Conservation (phyloP, 2,888 invertebrate genomes). For the Esperia sulphurella region DNA sequence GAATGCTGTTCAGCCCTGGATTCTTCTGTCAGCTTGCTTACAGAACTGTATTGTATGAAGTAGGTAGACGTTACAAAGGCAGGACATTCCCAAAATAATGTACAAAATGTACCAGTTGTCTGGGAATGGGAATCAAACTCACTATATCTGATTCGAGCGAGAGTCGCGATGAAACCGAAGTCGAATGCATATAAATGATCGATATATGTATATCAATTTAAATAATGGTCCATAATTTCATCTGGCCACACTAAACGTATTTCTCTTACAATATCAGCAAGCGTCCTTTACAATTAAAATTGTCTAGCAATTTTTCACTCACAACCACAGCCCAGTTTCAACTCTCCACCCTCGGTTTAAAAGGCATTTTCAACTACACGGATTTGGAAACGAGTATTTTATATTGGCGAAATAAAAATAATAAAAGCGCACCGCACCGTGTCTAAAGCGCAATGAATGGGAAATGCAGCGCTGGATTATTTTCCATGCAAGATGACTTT, state of each 20-base stretch:
- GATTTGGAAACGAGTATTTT: slow-evolving; percentile 33
- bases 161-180: too few species aligned
- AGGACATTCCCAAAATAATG: too few species aligned
- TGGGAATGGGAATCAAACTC: too few species aligned
- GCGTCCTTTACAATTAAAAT: slow-evolving; percentile 13
- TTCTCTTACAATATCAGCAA: not conserved
- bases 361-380: slow-evolving; percentile 15
- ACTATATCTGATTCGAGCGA: too few species aligned
- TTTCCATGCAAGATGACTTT: slow-evolving; percentile 31
- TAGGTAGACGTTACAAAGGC: too few species aligned
- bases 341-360: slow-evolving; percentile 12
- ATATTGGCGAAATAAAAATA: slow-evolving; percentile 36
- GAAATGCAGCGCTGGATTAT: slow-evolving; percentile 38
- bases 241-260: not conserved
- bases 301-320: slow-evolving; percentile 26
- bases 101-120: too few species aligned
- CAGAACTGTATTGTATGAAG: too few species aligned
- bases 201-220: too few species aligned
- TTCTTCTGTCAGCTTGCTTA: too few species aligned
- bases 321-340: slow-evolving; percentile 14
- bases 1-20: too few species aligned
- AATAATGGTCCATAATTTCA: too few species aligned
- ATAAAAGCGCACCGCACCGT: slow-evolving; percentile 35
- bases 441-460: slow-evolving; percentile 49
- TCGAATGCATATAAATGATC: too few species aligned